Evolutionary conservation across 2,797 vertebrate species (phyloP), one percentile per base, ranked within the genome.

Genomic region (Coranthus polyacanthus): DNA sequence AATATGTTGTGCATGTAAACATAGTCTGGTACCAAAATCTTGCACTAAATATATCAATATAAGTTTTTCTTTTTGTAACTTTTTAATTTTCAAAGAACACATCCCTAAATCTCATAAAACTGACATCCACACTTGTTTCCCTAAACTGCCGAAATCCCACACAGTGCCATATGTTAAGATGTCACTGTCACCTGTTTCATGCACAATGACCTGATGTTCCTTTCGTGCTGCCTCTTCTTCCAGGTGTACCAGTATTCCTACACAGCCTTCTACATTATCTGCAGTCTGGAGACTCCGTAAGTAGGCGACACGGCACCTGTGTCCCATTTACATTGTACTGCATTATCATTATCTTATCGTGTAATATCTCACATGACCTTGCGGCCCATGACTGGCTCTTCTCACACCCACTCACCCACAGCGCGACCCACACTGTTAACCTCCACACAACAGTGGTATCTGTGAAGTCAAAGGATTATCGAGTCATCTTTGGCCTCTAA

Each of bases 191-290:
- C 26, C 26, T 29, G 26, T 2, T 29, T 7, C 26, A 29, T 7
- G 26, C 26, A 5, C 26, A 4, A 29, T 29, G 26, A 18, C 11
- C 16, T 70, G 2, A 61, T 5, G 13, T 36, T 52, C n/a, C 20
- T 59, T 20, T 41, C 12, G 0, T 38, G 22, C 36, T 56, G 15
- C 10, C 21, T 72, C 13, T 60, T 29, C 43, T 46, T 79, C 0
- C 89, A 99, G 97, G 94, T 97, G 16, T 97, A 98, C 83, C 95
- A 92, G 66, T 92, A 96, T 85, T 99, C 97, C 5, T 98, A 97
- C 75, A 96, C 95, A 0, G 97, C 96, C 3, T 95, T 96, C 87
- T 99, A 98, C 82, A 96, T 97, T 88, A 97, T 98, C 90, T 97
- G 95, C 94, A 98, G 93, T 46, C 81, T 94, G 87, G 90, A 94